phyloP scores from a whole-genome alignment of 2,113 vertebrate species.

The Vulpes ferrilata region DNA sequence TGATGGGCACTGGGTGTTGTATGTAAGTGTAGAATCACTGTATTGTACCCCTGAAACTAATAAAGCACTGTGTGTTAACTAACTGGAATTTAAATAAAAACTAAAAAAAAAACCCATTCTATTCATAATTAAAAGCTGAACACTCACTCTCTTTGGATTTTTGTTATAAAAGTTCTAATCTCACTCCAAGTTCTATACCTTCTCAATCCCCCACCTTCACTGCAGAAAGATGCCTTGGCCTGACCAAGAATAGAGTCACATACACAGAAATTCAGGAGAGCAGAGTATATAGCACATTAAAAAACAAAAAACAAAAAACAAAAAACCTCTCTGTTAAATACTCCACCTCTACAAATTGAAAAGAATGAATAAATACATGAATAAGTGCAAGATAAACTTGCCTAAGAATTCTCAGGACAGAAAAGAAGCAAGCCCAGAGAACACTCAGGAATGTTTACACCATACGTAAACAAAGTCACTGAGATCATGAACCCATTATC shows the following conservation, averaged over 20 bases:
- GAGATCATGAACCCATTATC: background rate
- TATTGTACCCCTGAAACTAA: background rate
- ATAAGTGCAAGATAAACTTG: background rate
- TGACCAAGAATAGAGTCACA: background rate
- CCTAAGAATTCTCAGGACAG: background rate
- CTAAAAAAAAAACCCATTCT: background rate
- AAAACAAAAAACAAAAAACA: background rate
- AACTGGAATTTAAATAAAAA: background rate
- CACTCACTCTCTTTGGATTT: background rate
- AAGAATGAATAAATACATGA: conserved; percentile 17
- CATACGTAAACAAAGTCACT: background rate
- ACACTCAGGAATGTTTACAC: background rate
- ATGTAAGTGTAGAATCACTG: background rate
- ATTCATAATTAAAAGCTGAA: background rate
- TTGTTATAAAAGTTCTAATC: background rate
- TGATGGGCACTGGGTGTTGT: background rate
- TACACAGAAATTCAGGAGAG: background rate
- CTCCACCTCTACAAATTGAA: background rate
- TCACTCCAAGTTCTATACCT: background rate
- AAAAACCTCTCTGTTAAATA: background rate
- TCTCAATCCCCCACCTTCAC: background rate
- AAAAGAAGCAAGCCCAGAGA: conserved; percentile 10
- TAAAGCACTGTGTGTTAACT: background rate
- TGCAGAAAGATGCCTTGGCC: background rate
- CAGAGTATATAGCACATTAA: background rate